Evolutionary conservation across 2,113 vertebrate species (phyloP), one percentile per base, ranked within the genome.

Genomic region (Cepphus grylle): DNA sequence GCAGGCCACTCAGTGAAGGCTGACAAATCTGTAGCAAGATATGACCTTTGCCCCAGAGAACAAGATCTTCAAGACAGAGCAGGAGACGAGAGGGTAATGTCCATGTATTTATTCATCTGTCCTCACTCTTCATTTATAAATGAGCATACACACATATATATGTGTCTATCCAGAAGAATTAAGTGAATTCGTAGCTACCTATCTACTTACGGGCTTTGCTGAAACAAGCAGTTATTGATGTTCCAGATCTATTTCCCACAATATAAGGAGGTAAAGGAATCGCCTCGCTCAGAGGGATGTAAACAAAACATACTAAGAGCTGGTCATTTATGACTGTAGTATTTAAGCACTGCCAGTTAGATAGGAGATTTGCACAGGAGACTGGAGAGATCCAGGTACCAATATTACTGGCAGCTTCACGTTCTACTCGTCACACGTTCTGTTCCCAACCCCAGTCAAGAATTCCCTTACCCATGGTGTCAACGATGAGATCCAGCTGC

Each of bases 401-500:
- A 56, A 7, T 49, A 65, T 9, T 70, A 81, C 19, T 43, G 21
- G 32, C 27, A 82, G 49, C 21, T 90, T 73, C 70, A 67, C 2
- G 3, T 84, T 67, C 47, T 74, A 30, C 21, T 88, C 4, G 9
- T 74, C 15, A 36, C 1, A 0, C 36, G 20, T 50, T 81, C 61
- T 80, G 70, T 26, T 86, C 45, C 45, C 63, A 78, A 7, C 8
- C 14, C 11, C 23, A 71, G 14, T 4, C 43, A 79, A 42, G 32
- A 86, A 78, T 9, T 61, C 42, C 38, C 95, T 97, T 98, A 99
- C 99, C 99, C 88, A 99, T 98, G 32, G 99, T 99, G 97, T 99
- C 99, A 97, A 99, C 99, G 5, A 99, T 99, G 88, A 99, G 99
- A 95, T 99, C 99, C 71, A 99, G 98, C 96, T 99, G 99, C 26